A percentile compares a stretch with the other conserved stretches of the same genome.
These are phyloP conservation scores for Chouioia cunea DNA, from an alignment of 2,888 invertebrate genomes.

Conservation along the genomic window DNA sequence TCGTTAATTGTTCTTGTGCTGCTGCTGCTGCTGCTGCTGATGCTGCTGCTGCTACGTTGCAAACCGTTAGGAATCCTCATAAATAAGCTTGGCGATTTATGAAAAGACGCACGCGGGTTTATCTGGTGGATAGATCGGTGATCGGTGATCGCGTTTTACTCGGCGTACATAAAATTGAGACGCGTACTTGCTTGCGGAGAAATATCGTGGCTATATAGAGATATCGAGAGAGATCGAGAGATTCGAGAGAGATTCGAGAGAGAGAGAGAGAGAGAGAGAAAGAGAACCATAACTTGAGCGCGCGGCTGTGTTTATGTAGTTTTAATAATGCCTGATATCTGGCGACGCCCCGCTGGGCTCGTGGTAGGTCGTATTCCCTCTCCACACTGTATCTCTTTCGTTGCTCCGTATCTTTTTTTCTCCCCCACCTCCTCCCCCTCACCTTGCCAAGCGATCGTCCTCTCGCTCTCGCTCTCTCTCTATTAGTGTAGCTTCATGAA, in stretches of 20 bases:
- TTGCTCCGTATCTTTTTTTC: slow-evolving; percentile 36
- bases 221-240: neutral
- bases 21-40: too few species aligned
- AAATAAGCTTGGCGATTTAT: too few species aligned
- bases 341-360: slow-evolving; percentile 52
- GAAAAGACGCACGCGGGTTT: too few species aligned
- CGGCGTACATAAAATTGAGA: neutral
- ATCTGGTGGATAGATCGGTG: too few species aligned
- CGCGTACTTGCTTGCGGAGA: neutral
- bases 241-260: too few species aligned
- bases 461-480: slow-evolving; percentile 21
- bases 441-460: neutral
- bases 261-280: slow-evolving; percentile 27
- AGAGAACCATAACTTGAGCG: slow-evolving; percentile 59
- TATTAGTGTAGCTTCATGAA: slow-evolving; percentile 43
- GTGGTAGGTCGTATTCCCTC: slow-evolving; percentile 50
- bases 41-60: neutral
- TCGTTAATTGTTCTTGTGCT: too few species aligned
- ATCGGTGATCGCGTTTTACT: neutral
- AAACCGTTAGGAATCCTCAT: neutral
- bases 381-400: slow-evolving; percentile 45
- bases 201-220: neutral
- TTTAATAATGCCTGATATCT: slow-evolving; percentile 68
- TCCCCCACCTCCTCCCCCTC: slow-evolving; percentile 12
- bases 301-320: slow-evolving; percentile 64